These are phyloP conservation scores for Aplodontia rufa DNA, from an alignment of 2,113 vertebrate genomes.

Conservation along the genomic window DNA sequence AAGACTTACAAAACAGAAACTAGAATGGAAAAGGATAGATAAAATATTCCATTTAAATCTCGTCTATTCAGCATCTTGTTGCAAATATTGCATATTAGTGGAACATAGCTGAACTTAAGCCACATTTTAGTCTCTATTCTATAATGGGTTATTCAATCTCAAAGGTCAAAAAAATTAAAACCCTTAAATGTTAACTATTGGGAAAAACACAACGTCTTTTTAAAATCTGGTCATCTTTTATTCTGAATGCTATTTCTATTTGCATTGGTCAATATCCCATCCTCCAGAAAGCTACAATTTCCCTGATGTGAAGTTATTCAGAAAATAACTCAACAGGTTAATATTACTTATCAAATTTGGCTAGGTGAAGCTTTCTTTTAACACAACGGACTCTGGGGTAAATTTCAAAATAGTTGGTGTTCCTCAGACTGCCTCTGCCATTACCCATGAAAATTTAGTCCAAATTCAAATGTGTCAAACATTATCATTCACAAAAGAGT, in stretches of 20 bases:
- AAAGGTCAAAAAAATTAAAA: slow-evolving; percentile 10
- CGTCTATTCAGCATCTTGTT: background rate
- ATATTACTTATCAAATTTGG: slow-evolving; percentile 27
- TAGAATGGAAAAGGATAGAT: background rate
- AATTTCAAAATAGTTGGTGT: background rate
- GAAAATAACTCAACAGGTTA: slow-evolving; percentile 69
- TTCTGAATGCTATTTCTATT: background rate
- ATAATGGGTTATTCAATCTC: background rate
- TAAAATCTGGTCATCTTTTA: background rate
- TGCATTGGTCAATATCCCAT: background rate
- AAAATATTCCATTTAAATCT: slow-evolving; percentile 20
- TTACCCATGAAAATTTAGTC: background rate
- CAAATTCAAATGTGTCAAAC: background rate
- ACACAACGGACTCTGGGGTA: background rate
- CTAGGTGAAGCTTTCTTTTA: slow-evolving; percentile 9
- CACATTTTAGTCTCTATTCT: background rate
- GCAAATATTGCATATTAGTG: background rate
- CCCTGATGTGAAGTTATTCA: background rate
- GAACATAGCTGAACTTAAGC: background rate
- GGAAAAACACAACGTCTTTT: background rate
- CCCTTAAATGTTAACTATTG: background rate
- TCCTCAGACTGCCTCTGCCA: background rate
- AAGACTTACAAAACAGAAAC: background rate
- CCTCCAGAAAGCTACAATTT: background rate
- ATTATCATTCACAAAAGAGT: background rate